Conservation (phyloP, 2,888 invertebrate species). For the Muscina levida region DNA sequence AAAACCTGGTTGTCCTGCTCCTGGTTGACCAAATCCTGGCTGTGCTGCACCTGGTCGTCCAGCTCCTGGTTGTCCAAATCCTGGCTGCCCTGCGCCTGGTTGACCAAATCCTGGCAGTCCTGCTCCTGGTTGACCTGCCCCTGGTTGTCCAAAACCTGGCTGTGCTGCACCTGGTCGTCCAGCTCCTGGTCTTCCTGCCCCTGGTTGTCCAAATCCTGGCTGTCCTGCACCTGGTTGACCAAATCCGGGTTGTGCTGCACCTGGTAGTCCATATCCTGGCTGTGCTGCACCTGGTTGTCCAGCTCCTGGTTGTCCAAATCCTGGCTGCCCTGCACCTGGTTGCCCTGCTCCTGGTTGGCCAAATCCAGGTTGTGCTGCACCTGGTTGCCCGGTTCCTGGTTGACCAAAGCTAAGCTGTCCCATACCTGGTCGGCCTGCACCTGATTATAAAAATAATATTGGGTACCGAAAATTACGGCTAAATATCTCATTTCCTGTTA, state of each 20-base stretch:
- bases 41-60: slow-evolving; percentile 40
- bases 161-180: slow-evolving; percentile 47
- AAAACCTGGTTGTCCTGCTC: slow-evolving; percentile 56
- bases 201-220: slow-evolving; percentile 52
- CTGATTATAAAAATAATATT: slow-evolving; percentile 2
- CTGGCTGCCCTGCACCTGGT: slow-evolving; percentile 23
- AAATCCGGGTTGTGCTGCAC: neutral
- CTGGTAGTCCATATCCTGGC: neutral
- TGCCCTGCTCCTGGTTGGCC: neutral
- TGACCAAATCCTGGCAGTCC: slow-evolving; percentile 49
- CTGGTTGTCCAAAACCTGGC: slow-evolving; percentile 34
- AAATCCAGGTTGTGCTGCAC: neutral
- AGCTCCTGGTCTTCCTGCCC: slow-evolving; percentile 45
- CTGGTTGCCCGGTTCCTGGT: slow-evolving; percentile 40
- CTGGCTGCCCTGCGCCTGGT: slow-evolving; percentile 33
- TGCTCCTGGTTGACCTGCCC: slow-evolving; percentile 16
- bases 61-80: slow-evolving; percentile 40
- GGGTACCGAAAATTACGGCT: neutral
- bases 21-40: slow-evolving; percentile 44
- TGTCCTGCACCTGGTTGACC: slow-evolving; percentile 41
- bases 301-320: neutral
- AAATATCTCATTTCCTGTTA: slow-evolving; percentile 34
- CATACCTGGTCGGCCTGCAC: slow-evolving; percentile 27
- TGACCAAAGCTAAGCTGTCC: slow-evolving; percentile 25
- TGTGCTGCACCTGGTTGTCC: slow-evolving; percentile 8